phyloP scores from a whole-genome alignment of 1,140 invertebrate species.

The Hesperophylax magnus region DNA sequence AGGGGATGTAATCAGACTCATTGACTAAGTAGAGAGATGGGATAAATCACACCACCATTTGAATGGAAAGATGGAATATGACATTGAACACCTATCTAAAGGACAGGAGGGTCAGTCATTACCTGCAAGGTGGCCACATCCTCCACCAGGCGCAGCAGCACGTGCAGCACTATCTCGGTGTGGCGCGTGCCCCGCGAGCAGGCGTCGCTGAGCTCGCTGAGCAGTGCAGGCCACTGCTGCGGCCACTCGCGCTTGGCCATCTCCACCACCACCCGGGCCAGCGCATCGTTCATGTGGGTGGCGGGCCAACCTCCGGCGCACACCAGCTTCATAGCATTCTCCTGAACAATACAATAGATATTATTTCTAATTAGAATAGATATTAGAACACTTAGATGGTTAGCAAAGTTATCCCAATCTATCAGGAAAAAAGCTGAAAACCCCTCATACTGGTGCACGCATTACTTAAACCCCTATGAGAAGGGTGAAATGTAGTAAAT shows the following conservation, averaged over 20 bases:
- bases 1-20: no score
- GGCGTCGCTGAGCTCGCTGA: conserved; percentile 85
- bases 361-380: no score
- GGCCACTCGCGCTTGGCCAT: conserved; percentile 97
- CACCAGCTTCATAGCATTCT: conserved; percentile 88
- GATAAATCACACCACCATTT: no score
- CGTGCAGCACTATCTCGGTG: conserved; percentile 88
- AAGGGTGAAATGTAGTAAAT: no score
- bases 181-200: conserved; percentile 85
- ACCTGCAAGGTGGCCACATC: conserved; percentile 89
- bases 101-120: not conserved
- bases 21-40: no score
- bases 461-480: no score
- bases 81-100: no score
- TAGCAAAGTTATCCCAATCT: no score
- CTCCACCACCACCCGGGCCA: conserved; percentile 91
- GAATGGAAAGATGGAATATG: not conserved
- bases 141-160: conserved; percentile 90
- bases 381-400: no score
- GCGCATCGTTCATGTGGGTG: conserved; percentile 87
- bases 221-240: conserved; percentile 91
- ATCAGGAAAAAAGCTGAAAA: no score
- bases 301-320: conserved; percentile 78
- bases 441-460: no score
- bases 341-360: conserved; percentile 64